These are phyloP conservation scores for Nomada lathburiana DNA, from an alignment of 2,888 invertebrate genomes.

Conservation along the genomic window DNA sequence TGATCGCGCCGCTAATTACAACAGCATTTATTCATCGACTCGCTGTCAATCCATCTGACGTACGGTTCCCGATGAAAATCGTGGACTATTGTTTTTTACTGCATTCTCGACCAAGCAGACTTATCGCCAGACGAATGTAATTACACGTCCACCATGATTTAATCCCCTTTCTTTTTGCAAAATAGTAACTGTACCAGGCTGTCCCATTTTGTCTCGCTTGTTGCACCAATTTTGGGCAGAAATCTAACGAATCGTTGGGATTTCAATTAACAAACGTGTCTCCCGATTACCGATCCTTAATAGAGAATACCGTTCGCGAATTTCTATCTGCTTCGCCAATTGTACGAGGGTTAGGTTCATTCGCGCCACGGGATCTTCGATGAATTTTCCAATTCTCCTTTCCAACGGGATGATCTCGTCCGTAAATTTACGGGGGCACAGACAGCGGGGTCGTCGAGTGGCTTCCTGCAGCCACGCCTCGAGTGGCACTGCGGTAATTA, in stretches of 20 bases:
- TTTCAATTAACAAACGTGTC: neutral
- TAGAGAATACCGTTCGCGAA: neutral
- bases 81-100: neutral
- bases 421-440: conserved; percentile 16
- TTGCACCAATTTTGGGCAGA: neutral
- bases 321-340: neutral
- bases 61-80: conserved; percentile 18
- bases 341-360: neutral
- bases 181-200: neutral
- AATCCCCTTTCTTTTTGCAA: neutral
- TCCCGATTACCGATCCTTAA: too few relatives aligned
- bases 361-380: conserved; percentile 1
- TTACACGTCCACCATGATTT: neutral
- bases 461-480: conserved; percentile 28
- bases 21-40: conserved; percentile 53
- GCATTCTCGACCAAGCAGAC: neutral
- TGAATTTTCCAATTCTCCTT: conserved; percentile 23
- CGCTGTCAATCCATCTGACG: conserved; percentile 38
- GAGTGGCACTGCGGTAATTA: conserved; percentile 41
- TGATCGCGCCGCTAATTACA: conserved; percentile 57
- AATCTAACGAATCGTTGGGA: neutral
- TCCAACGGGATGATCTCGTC: neutral
- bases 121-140: neutral
- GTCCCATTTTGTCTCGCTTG: too few relatives aligned
- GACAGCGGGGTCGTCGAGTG: conserved; percentile 18